Base-by-base conservation (phyloP, 2,888 invertebrate genomes). In the Drosophila anomalata region DNA sequence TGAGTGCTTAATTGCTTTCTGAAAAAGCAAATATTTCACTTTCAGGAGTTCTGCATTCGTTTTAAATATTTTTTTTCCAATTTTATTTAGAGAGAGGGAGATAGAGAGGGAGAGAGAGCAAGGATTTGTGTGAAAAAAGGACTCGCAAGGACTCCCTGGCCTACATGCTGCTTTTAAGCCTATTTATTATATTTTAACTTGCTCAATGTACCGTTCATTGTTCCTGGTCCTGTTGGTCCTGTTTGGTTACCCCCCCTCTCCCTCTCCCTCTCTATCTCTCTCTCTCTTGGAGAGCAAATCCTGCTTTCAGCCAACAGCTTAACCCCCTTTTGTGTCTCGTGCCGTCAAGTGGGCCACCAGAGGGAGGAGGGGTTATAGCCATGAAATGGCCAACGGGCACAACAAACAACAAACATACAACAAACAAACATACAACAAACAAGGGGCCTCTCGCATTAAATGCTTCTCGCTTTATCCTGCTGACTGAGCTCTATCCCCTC, bases 171-270 rank as follows among this genome's bases (percentile, higher is more conserved):
- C 26, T 26, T 7, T 65, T 53, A 41, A 63, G 60, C 74, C 73
- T 68, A 70, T 68, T 72, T 85, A 79, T 81, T 85, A 76, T 81
- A 76, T 76, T 85, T 85, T 79, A 85, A 76, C 74, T 81, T 80
- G 85, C 62, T 85, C 82, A 82, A 85, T 85, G 80, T 79, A 69
- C 77, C 68, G 74, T 79, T 56, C 61, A 51, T 44, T 36, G 70
- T 59, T 2, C 26, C 24, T 24, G 7, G 24, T 7, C 26, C 17
- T 17, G 4, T 24, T 24, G 22, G 22, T 24, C 22, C 33, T 33
- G 33, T 11, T 33, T 33, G 12, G 4, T 24, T 24, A 24, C 22
- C 22, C 17, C 44, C 9, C 9, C 7, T 11, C 0, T 11, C 31
- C 3, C 0, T 8, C 6, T n/a, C 12, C n/a, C 31, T 4, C 0